Percentiles rank a stretch among this genome's conserved stretches.
Evolutionary conservation across 2,113 vertebrate species (phyloP).

Genomic region (Brachirus orientalis): DNA sequence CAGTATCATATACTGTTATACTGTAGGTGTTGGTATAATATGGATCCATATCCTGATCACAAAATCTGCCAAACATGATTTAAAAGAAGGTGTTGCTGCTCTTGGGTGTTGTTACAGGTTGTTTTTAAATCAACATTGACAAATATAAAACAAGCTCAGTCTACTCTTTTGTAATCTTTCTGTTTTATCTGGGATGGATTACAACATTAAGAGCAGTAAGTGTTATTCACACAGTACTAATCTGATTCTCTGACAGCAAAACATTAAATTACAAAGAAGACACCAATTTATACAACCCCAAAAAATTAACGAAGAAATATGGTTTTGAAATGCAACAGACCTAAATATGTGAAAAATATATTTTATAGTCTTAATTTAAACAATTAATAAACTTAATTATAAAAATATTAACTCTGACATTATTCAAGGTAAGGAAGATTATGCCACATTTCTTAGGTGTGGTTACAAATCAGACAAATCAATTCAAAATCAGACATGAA

Average conservation of each 20-base stretch:
- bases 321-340: neutral
- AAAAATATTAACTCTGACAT: neutral
- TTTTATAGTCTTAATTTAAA: neutral
- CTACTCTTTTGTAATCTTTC: neutral
- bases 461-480: neutral
- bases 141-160: neutral
- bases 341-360: neutral
- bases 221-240: neutral
- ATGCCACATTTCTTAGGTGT: neutral
- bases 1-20: too few species aligned
- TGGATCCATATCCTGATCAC: too few species aligned
- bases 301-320: too few species aligned
- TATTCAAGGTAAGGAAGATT: neutral
- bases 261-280: neutral
- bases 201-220: neutral
- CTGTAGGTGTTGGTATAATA: too few species aligned
- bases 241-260: slow-evolving; percentile 6
- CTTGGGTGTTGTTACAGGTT: neutral
- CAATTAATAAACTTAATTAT: neutral
- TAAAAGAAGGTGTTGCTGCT: too few species aligned
- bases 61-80: too few species aligned
- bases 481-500: neutral
- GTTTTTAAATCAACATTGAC: neutral
- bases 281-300: too few species aligned
- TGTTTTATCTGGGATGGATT: slow-evolving; percentile 4